These are phyloP conservation scores for Typhlomys cinereus DNA, from an alignment of 2,113 vertebrate species.

Conservation along the genomic window DNA sequence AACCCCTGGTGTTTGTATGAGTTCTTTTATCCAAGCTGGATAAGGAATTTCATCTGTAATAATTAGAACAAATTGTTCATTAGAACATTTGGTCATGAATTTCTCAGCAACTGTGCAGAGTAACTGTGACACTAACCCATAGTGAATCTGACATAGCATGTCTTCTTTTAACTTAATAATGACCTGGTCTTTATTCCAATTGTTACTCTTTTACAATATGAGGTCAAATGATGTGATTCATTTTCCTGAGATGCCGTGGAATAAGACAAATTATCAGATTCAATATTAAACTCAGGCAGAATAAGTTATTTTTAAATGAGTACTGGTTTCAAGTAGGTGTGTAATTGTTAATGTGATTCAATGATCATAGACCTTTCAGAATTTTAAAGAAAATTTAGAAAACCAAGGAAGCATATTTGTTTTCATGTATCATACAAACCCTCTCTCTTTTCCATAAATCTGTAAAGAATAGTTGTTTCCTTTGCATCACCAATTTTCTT, in stretches of 20 bases:
- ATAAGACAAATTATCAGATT: not conserved
- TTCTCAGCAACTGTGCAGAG: too few relatives aligned
- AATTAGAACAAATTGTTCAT: too few relatives aligned
- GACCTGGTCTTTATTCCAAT: not conserved
- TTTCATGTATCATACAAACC: not conserved
- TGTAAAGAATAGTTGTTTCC: not conserved
- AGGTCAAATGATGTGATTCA: not conserved
- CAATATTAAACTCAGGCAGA: not conserved
- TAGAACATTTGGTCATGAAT: too few relatives aligned
- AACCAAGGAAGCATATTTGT: not conserved
- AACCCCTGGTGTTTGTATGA: too few relatives aligned
- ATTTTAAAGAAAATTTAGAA: constrained; percentile 34
- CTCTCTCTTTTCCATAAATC: not conserved
- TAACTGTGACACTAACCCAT: too few relatives aligned
- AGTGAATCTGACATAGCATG: not conserved
- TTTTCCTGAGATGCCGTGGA: not conserved
- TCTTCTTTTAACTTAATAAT: constrained; percentile 12
- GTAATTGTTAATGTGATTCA: not conserved
- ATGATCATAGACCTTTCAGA: not conserved
- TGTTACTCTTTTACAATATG: not conserved
- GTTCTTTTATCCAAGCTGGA: too few relatives aligned
- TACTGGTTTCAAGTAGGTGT: not conserved
- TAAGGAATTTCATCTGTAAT: too few relatives aligned
- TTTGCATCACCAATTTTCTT: not conserved
- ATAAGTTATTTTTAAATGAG: not conserved